Percentiles rank a stretch among this genome's conserved stretches.
Conservation (phyloP, 2,797 vertebrate genomes). For the Sibirionetta formosa region DNA sequence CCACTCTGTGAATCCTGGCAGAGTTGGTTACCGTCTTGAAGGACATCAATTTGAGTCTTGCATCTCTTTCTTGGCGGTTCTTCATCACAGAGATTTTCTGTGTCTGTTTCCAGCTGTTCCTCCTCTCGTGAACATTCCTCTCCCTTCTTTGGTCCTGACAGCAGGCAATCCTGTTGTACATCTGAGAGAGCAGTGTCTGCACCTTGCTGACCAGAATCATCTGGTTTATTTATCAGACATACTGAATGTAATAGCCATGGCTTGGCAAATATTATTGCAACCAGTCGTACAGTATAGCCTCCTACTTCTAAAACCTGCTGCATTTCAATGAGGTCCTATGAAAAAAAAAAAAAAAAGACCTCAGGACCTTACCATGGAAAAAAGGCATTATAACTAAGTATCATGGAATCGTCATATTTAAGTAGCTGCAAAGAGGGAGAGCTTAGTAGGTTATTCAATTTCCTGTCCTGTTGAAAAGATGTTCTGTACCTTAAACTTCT, state of each 20-base stretch:
- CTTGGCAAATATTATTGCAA: slow-evolving; percentile 82
- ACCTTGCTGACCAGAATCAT: neutral
- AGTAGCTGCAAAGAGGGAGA: neutral
- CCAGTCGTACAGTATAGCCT: slow-evolving; percentile 84
- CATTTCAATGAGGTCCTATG: slow-evolving; percentile 88
- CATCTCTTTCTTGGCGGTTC: slow-evolving; percentile 60
- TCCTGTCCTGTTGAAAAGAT: neutral
- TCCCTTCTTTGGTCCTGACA: neutral
- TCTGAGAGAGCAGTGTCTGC: neutral
- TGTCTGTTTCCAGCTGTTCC: neutral
- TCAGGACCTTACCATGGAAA: neutral
- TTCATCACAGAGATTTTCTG: neutral
- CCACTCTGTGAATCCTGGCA: neutral
- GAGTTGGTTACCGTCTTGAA: neutral
- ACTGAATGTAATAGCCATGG: slow-evolving; percentile 90
- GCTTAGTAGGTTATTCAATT: neutral
- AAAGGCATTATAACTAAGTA: neutral
- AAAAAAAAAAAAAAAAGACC: neutral
- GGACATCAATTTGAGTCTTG: neutral
- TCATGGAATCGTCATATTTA: neutral
- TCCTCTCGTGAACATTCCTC: slow-evolving; percentile 17
- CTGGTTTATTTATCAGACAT: slow-evolving; percentile 40
- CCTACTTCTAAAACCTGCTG: slow-evolving; percentile 90
- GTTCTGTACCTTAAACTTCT: neutral
- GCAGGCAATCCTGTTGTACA: neutral